Evolutionary conservation across 2,113 vertebrate species (phyloP).

Genomic region (Vulpes vulpes): DNA sequence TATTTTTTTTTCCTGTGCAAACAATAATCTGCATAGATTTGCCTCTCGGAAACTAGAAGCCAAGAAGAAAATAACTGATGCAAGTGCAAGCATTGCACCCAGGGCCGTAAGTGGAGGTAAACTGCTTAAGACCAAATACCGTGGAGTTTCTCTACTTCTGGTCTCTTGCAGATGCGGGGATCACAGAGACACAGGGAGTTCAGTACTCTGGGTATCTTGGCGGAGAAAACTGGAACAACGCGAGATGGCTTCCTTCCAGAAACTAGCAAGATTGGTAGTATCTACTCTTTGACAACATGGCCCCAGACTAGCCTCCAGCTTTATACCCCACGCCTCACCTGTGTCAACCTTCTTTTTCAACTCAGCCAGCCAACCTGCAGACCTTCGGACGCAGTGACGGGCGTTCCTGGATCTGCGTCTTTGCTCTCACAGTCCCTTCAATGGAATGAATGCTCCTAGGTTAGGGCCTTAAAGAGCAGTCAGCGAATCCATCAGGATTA

Average conservation of each 20-base stretch:
- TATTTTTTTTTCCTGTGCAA: slow-evolving; percentile 34
- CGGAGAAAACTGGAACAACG: not conserved
- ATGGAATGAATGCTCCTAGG: not conserved
- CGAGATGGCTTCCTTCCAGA: not conserved
- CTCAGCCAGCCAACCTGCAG: rapidly evolving
- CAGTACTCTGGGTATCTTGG: not conserved
- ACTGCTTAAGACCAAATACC: not conserved
- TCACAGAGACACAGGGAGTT: not conserved
- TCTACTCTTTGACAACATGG: not conserved
- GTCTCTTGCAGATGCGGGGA: not conserved
- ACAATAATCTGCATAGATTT: not conserved
- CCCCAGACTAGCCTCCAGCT: not conserved
- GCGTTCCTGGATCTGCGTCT: not conserved
- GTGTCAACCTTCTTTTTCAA: not conserved
- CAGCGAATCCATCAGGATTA: not conserved
- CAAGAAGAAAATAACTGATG: slow-evolving; percentile 45
- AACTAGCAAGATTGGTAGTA: not conserved
- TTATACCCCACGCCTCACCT: not conserved
- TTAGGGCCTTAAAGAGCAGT: not conserved
- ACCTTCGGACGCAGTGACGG: rapidly evolving
- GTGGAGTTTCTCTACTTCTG: not conserved
- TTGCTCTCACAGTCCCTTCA: not conserved
- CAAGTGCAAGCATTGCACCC: not conserved
- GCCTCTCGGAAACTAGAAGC: not conserved
- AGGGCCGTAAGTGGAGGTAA: not conserved